Evolutionary conservation across 1,140 invertebrate species (phyloP).

Genomic region (Himalopsyche phryganea): DNA sequence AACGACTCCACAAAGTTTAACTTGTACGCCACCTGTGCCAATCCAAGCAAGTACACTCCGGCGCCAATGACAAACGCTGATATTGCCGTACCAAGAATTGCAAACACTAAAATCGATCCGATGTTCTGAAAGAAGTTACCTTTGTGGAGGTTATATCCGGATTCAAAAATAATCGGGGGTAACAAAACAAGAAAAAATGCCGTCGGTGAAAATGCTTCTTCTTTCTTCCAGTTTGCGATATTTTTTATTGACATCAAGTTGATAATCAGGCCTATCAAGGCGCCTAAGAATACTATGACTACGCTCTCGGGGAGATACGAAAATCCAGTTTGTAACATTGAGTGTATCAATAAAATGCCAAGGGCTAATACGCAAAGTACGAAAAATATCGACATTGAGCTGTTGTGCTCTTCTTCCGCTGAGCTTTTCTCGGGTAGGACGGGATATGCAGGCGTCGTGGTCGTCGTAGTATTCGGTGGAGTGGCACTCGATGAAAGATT

Average conservation of each 20-base stretch:
- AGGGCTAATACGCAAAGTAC: slow-evolving; percentile 88
- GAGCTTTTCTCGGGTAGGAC: slow-evolving; percentile 81
- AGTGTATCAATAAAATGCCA: slow-evolving; percentile 90
- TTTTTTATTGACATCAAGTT: slow-evolving; percentile 88
- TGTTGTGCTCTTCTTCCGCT: slow-evolving; percentile 92
- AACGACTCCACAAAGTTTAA: slow-evolving; percentile 95
- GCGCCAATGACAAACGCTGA: slow-evolving; percentile 92
- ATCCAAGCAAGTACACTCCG: slow-evolving; percentile 89
- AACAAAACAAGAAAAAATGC: slow-evolving; percentile 94
- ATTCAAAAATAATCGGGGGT: slow-evolving; percentile 99
- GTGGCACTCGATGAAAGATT: slow-evolving; percentile 4
- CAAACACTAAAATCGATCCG: slow-evolving; percentile 91
- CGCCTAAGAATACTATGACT: slow-evolving; percentile 94
- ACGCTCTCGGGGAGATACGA: slow-evolving; percentile 96
- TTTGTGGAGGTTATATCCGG: slow-evolving; percentile 97
- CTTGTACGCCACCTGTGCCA: slow-evolving; percentile 85
- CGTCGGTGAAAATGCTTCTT: slow-evolving; percentile 95
- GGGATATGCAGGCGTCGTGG: slow-evolving; percentile 60
- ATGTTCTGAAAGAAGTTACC: slow-evolving; percentile 99
- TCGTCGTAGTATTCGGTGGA: slow-evolving; percentile 43
- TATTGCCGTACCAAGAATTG: slow-evolving; percentile 93
- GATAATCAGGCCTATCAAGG: slow-evolving; percentile 85
- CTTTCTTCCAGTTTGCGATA: slow-evolving; percentile 90
- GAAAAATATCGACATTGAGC: slow-evolving; percentile 95
- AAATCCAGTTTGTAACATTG: slow-evolving; percentile 92